These are phyloP conservation scores for Centropyge bicolor DNA, from an alignment of 2,797 vertebrate species.

Conservation along the genomic window DNA sequence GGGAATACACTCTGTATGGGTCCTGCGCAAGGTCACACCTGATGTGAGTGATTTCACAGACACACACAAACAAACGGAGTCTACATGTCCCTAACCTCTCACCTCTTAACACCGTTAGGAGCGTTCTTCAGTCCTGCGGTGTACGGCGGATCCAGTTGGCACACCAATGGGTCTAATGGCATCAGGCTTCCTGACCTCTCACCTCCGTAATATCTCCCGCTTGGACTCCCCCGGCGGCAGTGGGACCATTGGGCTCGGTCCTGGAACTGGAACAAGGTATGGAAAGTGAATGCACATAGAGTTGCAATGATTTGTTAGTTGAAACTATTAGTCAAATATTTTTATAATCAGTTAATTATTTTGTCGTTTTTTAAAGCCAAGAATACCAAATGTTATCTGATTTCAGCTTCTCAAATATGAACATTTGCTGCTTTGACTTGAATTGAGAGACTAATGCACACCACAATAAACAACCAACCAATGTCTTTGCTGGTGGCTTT, in stretches of 20 bases:
- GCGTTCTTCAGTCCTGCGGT: constrained; percentile 90
- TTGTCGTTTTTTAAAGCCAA: not conserved
- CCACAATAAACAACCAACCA: too few species aligned
- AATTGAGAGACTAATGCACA: too few species aligned
- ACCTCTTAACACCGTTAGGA: constrained; percentile 83
- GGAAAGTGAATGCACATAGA: not conserved
- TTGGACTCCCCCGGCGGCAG: constrained; percentile 87
- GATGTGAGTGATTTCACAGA: constrained; percentile 85
- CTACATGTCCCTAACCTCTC: not conserved
- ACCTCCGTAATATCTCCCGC: constrained; percentile 91
- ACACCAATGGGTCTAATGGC: constrained; percentile 85
- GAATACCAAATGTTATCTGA: not conserved
- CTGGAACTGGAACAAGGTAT: constrained; percentile 67
- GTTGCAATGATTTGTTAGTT: not conserved
- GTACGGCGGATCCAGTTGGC: constrained; percentile 84
- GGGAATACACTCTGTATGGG: constrained; percentile 92
- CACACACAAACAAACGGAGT: not conserved
- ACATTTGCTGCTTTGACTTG: not conserved
- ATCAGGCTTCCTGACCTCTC: constrained; percentile 89
- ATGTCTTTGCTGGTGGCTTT: not conserved
- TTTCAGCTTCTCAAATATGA: not conserved
- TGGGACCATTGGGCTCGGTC: constrained; percentile 39
- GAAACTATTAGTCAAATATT: not conserved
- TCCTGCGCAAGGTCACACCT: constrained; percentile 90
- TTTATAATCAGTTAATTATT: not conserved